phyloP scores from a whole-genome alignment of 2,797 vertebrate species.

The Aulostomus chinensis region DNA sequence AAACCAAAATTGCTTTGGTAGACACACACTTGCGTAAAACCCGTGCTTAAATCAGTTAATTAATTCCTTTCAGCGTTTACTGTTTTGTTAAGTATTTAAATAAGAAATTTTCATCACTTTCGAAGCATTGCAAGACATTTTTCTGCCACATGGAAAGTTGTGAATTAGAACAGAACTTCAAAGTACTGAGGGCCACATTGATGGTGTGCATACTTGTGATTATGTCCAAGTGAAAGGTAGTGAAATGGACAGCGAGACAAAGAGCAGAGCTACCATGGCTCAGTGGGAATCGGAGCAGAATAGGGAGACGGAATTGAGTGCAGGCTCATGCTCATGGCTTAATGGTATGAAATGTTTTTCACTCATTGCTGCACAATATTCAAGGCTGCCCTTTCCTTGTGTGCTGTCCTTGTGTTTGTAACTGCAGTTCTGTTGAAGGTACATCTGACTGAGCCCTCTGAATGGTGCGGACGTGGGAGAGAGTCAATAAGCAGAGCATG shows the following conservation, averaged over 20 bases:
- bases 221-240: conserved; percentile 56
- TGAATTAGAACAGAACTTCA: conserved; percentile 66
- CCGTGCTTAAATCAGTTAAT: too few species aligned
- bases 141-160: conserved; percentile 57
- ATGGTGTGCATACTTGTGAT: conserved; percentile 34
- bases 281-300: conserved; percentile 52
- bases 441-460: conserved; percentile 15
- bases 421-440: conserved; percentile 28
- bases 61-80: too few species aligned
- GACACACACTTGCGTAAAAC: too few species aligned
- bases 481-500: conserved; percentile 9
- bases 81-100: too few species aligned
- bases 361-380: conserved; percentile 40
- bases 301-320: conserved; percentile 47
- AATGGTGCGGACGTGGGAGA: conserved; percentile 21
- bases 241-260: conserved; percentile 58
- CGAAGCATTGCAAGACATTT: too few species aligned
- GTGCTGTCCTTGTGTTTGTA: conserved; percentile 34
- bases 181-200: conserved; percentile 46
- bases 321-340: conserved; percentile 25
- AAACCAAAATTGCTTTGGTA: too few species aligned
- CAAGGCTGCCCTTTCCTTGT: conserved; percentile 49
- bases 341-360: conserved; percentile 52
- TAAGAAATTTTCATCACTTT: too few species aligned
- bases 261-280: conserved; percentile 64